A percentile compares a stretch with the other conserved stretches of the same genome.
Conservation (phyloP, 2,888 invertebrate species). For the Anthoptus insignis region DNA sequence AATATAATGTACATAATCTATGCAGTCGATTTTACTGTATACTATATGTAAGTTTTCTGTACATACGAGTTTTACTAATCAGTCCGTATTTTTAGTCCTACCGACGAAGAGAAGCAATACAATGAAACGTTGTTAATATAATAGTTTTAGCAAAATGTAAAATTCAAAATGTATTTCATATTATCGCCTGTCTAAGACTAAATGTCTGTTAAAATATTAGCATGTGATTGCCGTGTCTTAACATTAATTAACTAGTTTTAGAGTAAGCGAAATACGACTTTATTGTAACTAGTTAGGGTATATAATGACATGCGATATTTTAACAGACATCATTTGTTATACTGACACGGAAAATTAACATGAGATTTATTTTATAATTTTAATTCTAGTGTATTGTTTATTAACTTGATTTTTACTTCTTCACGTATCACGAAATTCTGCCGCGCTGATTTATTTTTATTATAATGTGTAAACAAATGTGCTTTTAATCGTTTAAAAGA, state of each 20-base stretch:
- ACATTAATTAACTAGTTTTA: conserved; percentile 35
- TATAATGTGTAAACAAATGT: conserved; percentile 80
- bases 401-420: conserved; percentile 67
- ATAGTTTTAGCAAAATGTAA: neutral
- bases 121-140: neutral
- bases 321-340: conserved; percentile 23
- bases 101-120: neutral
- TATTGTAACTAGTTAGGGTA: conserved; percentile 34
- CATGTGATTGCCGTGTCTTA: conserved; percentile 38
- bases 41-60: no score
- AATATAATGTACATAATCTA: no score
- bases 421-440: conserved; percentile 68
- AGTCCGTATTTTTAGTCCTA: neutral
- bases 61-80: conserved; percentile 1
- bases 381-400: conserved; percentile 60
- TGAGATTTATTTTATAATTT: conserved; percentile 58
- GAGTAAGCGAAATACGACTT: conserved; percentile 38
- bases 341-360: conserved; percentile 39
- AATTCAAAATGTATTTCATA: conserved; percentile 22
- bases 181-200: conserved; percentile 16
- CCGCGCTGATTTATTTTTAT: conserved; percentile 65
- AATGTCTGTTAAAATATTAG: conserved; percentile 30
- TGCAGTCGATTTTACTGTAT: no score
- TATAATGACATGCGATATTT: conserved; percentile 30
- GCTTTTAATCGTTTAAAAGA: conserved; percentile 85